phyloP scores from a whole-genome alignment of 2,113 vertebrate species.

The Podarcis cretensis region DNA sequence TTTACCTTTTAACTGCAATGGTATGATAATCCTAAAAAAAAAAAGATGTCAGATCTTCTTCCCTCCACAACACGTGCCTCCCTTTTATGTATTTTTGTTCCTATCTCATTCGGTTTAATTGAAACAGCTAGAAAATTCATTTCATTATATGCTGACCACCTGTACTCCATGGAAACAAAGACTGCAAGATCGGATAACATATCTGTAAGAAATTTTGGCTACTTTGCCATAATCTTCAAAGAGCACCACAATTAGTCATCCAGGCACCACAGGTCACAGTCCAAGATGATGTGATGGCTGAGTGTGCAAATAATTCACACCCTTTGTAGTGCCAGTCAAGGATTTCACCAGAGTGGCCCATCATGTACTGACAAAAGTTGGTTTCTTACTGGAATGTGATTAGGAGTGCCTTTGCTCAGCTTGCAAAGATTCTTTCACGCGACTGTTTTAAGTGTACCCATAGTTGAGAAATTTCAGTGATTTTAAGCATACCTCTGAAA shows the following conservation, averaged over 20 bases:
- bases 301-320: not conserved
- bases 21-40: not conserved
- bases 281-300: no score
- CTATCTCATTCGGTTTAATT: not conserved
- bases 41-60: not conserved
- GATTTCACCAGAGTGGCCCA: no score
- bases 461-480: not conserved
- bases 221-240: not conserved
- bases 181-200: not conserved
- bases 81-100: not conserved
- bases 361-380: not conserved
- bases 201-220: not conserved
- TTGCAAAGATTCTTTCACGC: not conserved
- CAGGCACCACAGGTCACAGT: no score
- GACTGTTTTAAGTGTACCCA: no score
- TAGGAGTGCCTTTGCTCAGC: no score
- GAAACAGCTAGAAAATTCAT: conserved; percentile 2
- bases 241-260: not conserved
- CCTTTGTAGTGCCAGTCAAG: not conserved
- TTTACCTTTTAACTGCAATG: not conserved
- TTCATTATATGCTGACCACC: not conserved
- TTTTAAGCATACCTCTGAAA: not conserved
- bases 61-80: not conserved
- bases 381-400: not conserved
- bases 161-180: not conserved